phyloP scores from a whole-genome alignment of 2,888 invertebrate genomes.

The Antheraea assamensis region DNA sequence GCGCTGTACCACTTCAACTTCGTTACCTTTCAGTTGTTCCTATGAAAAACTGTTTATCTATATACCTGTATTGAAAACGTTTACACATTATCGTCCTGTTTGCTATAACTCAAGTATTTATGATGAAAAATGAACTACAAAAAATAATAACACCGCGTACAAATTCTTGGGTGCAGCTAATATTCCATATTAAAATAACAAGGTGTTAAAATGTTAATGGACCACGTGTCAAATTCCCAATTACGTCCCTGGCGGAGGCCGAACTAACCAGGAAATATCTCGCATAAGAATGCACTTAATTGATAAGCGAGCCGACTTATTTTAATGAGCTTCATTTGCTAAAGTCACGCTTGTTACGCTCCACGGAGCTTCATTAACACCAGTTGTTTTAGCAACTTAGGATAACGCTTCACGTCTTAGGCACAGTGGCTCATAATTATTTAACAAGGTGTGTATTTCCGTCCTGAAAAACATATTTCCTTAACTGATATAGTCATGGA shows the following conservation, averaged over 20 bases:
- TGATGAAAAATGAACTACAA: too few relatives aligned
- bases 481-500: too few relatives aligned
- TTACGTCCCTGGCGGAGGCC: neutral
- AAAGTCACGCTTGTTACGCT: conserved; percentile 52
- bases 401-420: neutral
- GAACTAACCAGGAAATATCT: conserved; percentile 38
- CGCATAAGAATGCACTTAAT: conserved; percentile 46
- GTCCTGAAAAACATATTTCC: neutral
- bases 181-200: neutral
- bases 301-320: conserved; percentile 29
- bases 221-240: neutral
- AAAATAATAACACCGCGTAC: too few relatives aligned
- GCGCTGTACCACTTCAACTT: too few relatives aligned
- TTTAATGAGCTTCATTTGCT: conserved; percentile 72
- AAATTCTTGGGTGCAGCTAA: neutral
- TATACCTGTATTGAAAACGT: too few relatives aligned
- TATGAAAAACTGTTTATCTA: too few relatives aligned
- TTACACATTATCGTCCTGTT: too few relatives aligned
- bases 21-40: too few relatives aligned
- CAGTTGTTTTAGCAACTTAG: neutral
- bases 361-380: conserved; percentile 2
- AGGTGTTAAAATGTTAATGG: neutral
- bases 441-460: neutral
- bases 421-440: neutral
- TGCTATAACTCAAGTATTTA: too few relatives aligned